phyloP scores from a whole-genome alignment of 2,113 vertebrate genomes.

The Benthochromis sp. region DNA sequence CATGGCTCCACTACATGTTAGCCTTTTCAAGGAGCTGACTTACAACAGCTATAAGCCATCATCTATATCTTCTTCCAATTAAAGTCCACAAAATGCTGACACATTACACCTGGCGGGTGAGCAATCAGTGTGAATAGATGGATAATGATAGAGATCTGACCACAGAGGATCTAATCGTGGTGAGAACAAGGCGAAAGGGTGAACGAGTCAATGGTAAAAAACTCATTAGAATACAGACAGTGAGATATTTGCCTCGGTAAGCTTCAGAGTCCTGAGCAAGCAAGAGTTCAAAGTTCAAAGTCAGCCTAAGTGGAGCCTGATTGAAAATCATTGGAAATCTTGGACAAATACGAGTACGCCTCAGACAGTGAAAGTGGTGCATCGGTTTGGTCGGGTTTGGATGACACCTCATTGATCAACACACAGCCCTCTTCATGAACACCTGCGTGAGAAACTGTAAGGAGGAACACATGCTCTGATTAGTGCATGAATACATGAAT shows the following conservation, averaged over 20 bases:
- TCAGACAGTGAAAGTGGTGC: not conserved
- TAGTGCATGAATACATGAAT: conserved; percentile 3
- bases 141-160: conserved; percentile 50
- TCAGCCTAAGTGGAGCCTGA: conserved; percentile 52
- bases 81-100: conserved; percentile 61
- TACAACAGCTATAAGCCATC: conserved; percentile 39
- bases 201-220: conserved; percentile 53
- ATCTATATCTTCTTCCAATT: conserved; percentile 53
- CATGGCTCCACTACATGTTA: conserved; percentile 13
- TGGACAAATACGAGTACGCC: conserved; percentile 1
- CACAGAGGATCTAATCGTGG: conserved; percentile 1
- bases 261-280: conserved; percentile 12
- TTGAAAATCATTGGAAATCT: conserved; percentile 50
- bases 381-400: not conserved
- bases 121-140: conserved; percentile 43
- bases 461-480: not conserved
- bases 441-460: not conserved
- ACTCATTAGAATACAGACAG: conserved; percentile 49
- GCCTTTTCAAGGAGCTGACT: conserved; percentile 40
- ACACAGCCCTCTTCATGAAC: not conserved
- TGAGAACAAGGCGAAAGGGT: conserved; percentile 55
- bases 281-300: conserved; percentile 67
- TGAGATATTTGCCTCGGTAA: conserved; percentile 4
- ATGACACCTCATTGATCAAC: conserved; percentile 35
- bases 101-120: conserved; percentile 38